Evolutionary conservation across 1,140 invertebrate species (phyloP).

Genomic region (Bombus picipes): DNA sequence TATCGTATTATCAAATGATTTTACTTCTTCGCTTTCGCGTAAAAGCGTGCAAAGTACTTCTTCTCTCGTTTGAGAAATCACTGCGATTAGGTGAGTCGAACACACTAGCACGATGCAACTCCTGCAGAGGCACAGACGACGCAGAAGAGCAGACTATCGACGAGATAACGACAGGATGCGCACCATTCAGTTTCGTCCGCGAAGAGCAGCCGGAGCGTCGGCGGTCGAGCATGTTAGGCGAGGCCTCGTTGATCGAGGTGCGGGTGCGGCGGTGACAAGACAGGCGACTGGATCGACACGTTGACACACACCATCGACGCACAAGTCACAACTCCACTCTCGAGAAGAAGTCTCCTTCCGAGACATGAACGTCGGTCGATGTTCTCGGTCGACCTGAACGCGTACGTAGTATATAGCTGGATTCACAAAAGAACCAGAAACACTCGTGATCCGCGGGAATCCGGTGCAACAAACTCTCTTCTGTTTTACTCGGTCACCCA

Average conservation of each 20-base stretch:
- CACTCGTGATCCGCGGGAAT: background rate
- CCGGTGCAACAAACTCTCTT: slow-evolving; percentile 29
- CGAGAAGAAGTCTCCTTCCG: background rate
- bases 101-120: background rate
- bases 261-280: slow-evolving; percentile 1
- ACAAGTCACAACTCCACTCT: slow-evolving; percentile 46
- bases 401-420: no score
- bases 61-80: no score
- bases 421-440: background rate
- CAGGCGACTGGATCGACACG: slow-evolving; percentile 14
- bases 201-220: slow-evolving; percentile 61
- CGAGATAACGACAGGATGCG: slow-evolving; percentile 47
- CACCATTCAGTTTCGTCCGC: slow-evolving; percentile 74
- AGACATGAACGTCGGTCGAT: background rate
- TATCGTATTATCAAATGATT: no score
- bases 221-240: slow-evolving; percentile 24
- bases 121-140: slow-evolving; percentile 30
- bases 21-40: no score
- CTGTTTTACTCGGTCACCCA: slow-evolving; percentile 10
- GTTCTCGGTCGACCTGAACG: background rate
- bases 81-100: no score
- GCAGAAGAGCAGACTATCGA: background rate
- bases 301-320: slow-evolving; percentile 49
- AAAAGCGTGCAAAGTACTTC: no score
- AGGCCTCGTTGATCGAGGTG: slow-evolving; percentile 12